These are phyloP conservation scores for Gambelia wislizenii DNA, from an alignment of 2,797 vertebrate species.

Conservation along the genomic window DNA sequence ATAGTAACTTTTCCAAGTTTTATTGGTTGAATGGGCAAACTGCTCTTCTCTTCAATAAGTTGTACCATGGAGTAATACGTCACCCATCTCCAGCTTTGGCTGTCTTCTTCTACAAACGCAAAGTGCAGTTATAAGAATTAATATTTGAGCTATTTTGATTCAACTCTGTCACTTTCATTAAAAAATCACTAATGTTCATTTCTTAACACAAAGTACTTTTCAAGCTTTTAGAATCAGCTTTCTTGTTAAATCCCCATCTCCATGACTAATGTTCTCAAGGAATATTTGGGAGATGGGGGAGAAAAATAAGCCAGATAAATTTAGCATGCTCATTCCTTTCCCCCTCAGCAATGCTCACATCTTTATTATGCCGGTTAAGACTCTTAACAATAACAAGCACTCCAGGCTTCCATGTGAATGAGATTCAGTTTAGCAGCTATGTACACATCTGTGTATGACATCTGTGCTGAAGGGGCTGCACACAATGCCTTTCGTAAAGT, in stretches of 20 bases:
- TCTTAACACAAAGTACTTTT: not conserved
- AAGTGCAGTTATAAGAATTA: not conserved
- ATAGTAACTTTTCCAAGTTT: not conserved
- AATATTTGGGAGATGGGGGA: constrained; percentile 19
- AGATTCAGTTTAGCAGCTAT: not conserved
- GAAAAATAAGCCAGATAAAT: constrained; percentile 14
- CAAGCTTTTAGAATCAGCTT: not conserved
- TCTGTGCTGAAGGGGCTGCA: constrained; percentile 44
- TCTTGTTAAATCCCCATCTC: not conserved
- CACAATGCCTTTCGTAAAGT: constrained; percentile 43
- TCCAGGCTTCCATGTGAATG: constrained; percentile 3
- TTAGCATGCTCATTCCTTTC: not conserved
- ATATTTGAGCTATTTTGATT: not conserved
- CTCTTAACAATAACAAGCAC: constrained; percentile 12
- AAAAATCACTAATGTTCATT: not conserved
- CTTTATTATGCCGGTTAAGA: not conserved
- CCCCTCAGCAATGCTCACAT: constrained; percentile 7
- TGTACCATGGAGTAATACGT: not conserved
- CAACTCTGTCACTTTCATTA: not conserved
- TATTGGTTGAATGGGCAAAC: not conserved
- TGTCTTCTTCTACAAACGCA: not conserved
- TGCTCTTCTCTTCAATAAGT: not conserved
- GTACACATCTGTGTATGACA: constrained; percentile 52
- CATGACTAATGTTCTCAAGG: constrained; percentile 7
- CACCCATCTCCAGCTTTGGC: not conserved